A percentile compares a stretch with the other conserved stretches of the same genome.
These are phyloP conservation scores for Bombus confusus DNA, from an alignment of 1,140 invertebrate genomes.

Conservation along the genomic window DNA sequence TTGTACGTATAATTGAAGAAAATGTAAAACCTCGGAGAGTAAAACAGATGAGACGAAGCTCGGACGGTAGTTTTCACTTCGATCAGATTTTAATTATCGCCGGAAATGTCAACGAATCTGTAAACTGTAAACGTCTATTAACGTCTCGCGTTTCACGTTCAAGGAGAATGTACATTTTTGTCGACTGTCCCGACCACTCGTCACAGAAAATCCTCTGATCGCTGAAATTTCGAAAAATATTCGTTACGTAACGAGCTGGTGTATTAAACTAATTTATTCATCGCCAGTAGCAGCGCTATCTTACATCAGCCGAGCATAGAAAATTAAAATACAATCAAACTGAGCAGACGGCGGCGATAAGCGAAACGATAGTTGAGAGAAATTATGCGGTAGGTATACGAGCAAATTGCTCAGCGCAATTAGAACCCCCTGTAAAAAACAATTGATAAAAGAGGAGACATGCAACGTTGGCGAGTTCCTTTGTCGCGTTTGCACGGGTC, in stretches of 20 bases:
- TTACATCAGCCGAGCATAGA: neutral
- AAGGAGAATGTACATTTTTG: neutral
- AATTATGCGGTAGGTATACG: neutral
- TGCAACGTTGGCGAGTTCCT: slow-evolving; percentile 9
- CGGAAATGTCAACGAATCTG: too few species aligned
- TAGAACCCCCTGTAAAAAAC: neutral
- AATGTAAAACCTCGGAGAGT: too few species aligned
- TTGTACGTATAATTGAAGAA: too few species aligned
- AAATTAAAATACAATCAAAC: neutral
- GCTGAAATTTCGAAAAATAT: neutral
- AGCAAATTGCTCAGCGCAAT: slow-evolving; percentile 12
- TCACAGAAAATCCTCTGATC: neutral
- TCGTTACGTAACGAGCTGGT: neutral
- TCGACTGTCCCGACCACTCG: neutral
- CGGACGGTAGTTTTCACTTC: too few species aligned
- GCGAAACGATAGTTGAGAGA: neutral
- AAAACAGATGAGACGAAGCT: too few species aligned
- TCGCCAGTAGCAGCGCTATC: neutral
- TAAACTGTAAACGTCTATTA: too few species aligned
- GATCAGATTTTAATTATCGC: too few species aligned
- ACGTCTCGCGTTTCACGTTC: neutral
- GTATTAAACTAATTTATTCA: neutral
- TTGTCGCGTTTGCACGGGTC: neutral
- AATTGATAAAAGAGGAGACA: slow-evolving; percentile 7
- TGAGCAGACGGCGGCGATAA: neutral